Percentiles rank a stretch among this genome's conserved stretches.
Evolutionary conservation across 64 coral and sea anemone species (phyloP).

Genomic region (Porites lutea): DNA sequence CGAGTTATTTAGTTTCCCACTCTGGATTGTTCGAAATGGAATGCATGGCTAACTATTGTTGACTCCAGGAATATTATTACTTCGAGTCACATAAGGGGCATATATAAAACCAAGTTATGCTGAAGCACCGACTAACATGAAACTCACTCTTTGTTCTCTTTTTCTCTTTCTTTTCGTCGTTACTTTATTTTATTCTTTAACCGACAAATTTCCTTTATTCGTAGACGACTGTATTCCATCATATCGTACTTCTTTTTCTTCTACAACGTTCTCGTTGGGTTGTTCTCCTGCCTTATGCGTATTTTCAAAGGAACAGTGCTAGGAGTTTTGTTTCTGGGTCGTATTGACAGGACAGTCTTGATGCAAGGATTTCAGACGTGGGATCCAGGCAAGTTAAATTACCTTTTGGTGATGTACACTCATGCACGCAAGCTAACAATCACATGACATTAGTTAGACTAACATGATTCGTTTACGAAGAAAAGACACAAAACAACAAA

Average conservation of each 20-base stretch:
- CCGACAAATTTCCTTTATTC: not conserved
- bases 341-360: constrained; percentile 56
- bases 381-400: constrained; percentile 40
- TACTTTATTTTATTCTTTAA: not conserved
- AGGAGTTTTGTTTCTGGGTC: constrained; percentile 46
- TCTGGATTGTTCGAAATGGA: too few species aligned
- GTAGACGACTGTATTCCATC: constrained; percentile 54
- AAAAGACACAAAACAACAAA: too few species aligned
- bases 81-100: too few species aligned
- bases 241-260: constrained; percentile 86
- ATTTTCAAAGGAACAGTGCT: constrained; percentile 63
- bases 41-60: too few species aligned
- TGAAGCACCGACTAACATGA: too few species aligned
- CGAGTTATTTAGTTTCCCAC: too few species aligned
- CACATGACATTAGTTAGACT: too few species aligned
- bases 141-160: not conserved
- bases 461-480: too few species aligned
- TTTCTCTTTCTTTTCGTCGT: not conserved
- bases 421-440: not conserved
- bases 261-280: constrained; percentile 77
- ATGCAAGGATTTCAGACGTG: constrained; percentile 64
- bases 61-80: too few species aligned
- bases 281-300: constrained; percentile 51
- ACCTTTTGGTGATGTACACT: too few species aligned
- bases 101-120: too few species aligned